Evolutionary conservation across 2,888 invertebrate genomes (phyloP), one percentile per base, ranked within the genome.

Genomic region (Cordilura impudica): DNA sequence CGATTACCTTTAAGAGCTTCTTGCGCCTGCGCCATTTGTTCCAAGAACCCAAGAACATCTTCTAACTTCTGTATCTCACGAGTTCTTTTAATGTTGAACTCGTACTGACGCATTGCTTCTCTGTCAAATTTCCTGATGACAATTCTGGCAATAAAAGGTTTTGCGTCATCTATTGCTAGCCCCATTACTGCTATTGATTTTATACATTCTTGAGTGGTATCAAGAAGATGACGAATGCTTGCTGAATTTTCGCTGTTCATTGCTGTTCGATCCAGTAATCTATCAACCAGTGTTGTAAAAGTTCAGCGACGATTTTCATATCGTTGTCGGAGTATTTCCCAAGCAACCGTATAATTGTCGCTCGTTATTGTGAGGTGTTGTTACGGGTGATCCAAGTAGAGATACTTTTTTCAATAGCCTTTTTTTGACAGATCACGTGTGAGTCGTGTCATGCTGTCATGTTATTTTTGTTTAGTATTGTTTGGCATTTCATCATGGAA

Each of bases 111-210:
- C 12, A 61, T 16, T 18, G 19, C 45, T 18, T 61, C 35, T 4
- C 14, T 61, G n/a, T 61, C 47, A 14, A 61, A 23, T 23, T 61
- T 61, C 14, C 47, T 29, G 4, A 61, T 61, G 12, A 61, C 16
- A 7, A 47, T 45, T 45, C 61, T 43, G 6, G 61, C 61, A n/a
- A 61, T 19, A 23, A 47, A 10, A 2, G 61, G 61, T 14, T 58
- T 39, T 21, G 58, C 39, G 4, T 47, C 43, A n/a, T 61, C 61
- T 47, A 61, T 21, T 8, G 19, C 8, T 14, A 45, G 43, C 12
- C 26, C 26, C 43, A 61, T 35, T 47, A 29, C 61, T n/a, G 21
- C 47, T 5, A 61, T 18, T 7, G 60, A 39, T 21, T 60, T n/a
- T n/a, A 60, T 53, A 23, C 23, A 12, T 23, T 19, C 21, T 4